Evolutionary conservation across 53 echinoderm and acorn worm genomes (phyloP).

Genomic region (Glandiceps talaboti): DNA sequence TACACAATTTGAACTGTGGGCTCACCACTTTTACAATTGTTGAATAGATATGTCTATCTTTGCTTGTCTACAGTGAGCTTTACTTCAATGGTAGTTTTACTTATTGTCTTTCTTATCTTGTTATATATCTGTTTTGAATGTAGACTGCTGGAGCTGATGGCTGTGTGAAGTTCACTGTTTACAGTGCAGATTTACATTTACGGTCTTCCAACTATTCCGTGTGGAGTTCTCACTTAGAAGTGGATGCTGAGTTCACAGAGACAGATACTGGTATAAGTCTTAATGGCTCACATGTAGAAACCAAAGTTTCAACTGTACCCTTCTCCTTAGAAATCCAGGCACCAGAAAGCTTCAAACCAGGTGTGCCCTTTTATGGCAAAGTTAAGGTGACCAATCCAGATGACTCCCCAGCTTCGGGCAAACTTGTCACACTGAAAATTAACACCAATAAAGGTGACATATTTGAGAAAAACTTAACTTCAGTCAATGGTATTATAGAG

Average conservation of each 20-base stretch:
- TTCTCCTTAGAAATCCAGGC: conserved; percentile 32
- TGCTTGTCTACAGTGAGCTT: too few relatives aligned
- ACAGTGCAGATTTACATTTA: conserved; percentile 32
- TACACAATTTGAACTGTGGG: too few relatives aligned
- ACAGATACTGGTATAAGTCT: conserved; percentile 34
- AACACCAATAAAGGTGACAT: conserved; percentile 19
- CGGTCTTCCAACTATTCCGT: conserved; percentile 13
- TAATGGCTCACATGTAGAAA: not conserved
- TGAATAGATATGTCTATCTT: not conserved
- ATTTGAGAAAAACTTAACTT: conserved; percentile 28
- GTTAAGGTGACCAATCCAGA: conserved; percentile 69
- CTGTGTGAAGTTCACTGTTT: conserved; percentile 35
- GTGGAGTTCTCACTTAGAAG: conserved; percentile 19
- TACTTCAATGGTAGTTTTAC: too few relatives aligned
- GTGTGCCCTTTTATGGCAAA: conserved; percentile 58
- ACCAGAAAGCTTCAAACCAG: conserved; percentile 53
- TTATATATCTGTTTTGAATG: conserved; percentile 2
- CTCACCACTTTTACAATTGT: not conserved
- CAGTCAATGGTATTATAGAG: conserved; percentile 24
- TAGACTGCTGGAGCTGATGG: conserved; percentile 65
- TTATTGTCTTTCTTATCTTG: too few relatives aligned
- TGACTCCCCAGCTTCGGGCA: conserved; percentile 39
- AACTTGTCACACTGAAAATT: not conserved
- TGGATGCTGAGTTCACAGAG: conserved; percentile 39
- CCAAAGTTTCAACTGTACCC: not conserved